Conservation (phyloP, 2,113 vertebrate species). For the Vidua chalybeata region DNA sequence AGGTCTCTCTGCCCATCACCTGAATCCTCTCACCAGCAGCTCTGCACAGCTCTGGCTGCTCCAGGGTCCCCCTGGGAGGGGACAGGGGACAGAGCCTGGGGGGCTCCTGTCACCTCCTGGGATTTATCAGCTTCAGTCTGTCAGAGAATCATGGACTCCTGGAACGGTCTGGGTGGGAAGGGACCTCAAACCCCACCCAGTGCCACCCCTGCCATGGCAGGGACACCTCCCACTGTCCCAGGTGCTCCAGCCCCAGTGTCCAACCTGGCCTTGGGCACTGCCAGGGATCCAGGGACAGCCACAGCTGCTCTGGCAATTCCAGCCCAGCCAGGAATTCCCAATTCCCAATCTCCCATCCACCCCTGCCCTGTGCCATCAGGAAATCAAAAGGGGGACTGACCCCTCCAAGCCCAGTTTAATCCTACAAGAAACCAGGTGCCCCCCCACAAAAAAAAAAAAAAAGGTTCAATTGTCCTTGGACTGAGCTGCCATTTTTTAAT, state of each 20-base stretch:
- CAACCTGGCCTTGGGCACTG: neutral
- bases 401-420: neutral
- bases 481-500: fast-evolving
- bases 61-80: neutral
- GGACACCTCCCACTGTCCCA: neutral
- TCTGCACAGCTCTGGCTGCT: neutral
- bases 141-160: neutral
- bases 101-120: neutral
- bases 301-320: neutral
- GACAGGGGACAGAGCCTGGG: neutral
- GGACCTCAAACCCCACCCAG: fast-evolving
- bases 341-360: fast-evolving
- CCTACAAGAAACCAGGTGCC: fast-evolving
- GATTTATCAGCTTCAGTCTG: fast-evolving
- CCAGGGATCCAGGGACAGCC: neutral
- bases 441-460: no score
- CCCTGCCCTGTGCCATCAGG: neutral
- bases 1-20: neutral
- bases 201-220: neutral
- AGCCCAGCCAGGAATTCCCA: neutral
- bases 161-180: fast-evolving
- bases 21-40: neutral
- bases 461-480: no score
- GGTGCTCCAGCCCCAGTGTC: neutral
- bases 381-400: neutral